Evolutionary conservation across 2,797 vertebrate species (phyloP).

Genomic region (Dendrocincla fuliginosa): DNA sequence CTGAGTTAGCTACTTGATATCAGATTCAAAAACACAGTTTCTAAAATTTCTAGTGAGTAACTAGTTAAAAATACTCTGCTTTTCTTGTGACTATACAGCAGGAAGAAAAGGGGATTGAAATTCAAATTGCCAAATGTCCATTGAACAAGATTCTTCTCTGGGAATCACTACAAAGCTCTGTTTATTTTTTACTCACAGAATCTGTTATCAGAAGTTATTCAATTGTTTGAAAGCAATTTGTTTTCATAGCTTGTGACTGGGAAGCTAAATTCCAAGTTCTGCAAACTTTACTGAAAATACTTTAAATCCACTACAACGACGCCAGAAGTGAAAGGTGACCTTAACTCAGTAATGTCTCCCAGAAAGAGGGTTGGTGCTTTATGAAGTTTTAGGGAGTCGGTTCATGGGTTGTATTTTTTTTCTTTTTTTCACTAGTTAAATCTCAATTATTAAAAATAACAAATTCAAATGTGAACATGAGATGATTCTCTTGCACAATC

Average conservation of each 20-base stretch:
- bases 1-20: not conserved
- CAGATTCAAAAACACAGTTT: not conserved
- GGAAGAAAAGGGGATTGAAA: not conserved
- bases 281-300: not conserved
- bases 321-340: not conserved
- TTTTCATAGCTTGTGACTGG: not conserved
- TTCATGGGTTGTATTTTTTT: not conserved
- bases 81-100: not conserved
- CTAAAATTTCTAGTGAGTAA: not conserved
- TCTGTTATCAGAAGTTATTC: conserved; percentile 8
- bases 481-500: not conserved
- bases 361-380: not conserved
- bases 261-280: not conserved
- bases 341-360: not conserved
- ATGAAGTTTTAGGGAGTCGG: not conserved
- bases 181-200: conserved; percentile 5
- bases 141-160: not conserved
- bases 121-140: not conserved
- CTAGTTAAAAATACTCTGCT: not conserved
- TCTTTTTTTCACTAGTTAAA: not conserved
- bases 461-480: not conserved
- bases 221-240: conserved; percentile 10
- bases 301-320: not conserved
- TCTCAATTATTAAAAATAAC: not conserved
- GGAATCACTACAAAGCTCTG: not conserved